A percentile compares a stretch with the other conserved stretches of the same genome.
These are phyloP conservation scores for Tetramorium simillimum DNA, from an alignment of 1,140 invertebrate species.

Conservation along the genomic window DNA sequence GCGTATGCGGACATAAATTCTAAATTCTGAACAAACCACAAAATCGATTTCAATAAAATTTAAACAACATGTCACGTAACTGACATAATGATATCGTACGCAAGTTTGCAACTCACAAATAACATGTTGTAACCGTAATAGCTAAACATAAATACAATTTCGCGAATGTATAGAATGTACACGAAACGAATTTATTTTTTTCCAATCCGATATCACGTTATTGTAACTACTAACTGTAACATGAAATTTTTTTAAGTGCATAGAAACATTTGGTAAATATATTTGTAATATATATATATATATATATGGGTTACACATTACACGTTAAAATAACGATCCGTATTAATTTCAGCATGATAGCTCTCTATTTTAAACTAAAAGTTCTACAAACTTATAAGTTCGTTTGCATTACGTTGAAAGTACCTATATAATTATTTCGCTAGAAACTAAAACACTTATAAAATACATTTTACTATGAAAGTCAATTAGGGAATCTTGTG, in stretches of 20 bases:
- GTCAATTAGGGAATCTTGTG: background rate
- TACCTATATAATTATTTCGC: background rate
- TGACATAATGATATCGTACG: slow-evolving; percentile 9
- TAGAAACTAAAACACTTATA: background rate
- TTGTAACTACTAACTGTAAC: background rate
- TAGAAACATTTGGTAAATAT: background rate
- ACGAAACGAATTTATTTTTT: background rate
- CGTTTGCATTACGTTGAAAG: background rate
- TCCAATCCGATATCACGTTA: background rate
- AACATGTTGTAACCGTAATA: slow-evolving; percentile 22
- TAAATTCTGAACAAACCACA: slow-evolving; percentile 43
- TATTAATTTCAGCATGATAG: background rate
- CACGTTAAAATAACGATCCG: background rate
- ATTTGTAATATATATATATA: too few relatives aligned
- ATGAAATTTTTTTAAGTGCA: background rate
- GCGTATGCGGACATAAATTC: slow-evolving; percentile 4
- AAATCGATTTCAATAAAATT: slow-evolving; percentile 55
- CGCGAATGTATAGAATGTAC: background rate
- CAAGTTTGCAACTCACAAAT: slow-evolving; percentile 35
- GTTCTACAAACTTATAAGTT: background rate
- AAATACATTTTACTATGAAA: background rate
- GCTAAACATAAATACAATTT: slow-evolving; percentile 19
- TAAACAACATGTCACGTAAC: slow-evolving; percentile 48
- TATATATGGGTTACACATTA: background rate
- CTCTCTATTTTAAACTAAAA: background rate